These are phyloP conservation scores for Pogonophryne albipinna DNA, from an alignment of 2,797 vertebrate genomes.

Conservation along the genomic window DNA sequence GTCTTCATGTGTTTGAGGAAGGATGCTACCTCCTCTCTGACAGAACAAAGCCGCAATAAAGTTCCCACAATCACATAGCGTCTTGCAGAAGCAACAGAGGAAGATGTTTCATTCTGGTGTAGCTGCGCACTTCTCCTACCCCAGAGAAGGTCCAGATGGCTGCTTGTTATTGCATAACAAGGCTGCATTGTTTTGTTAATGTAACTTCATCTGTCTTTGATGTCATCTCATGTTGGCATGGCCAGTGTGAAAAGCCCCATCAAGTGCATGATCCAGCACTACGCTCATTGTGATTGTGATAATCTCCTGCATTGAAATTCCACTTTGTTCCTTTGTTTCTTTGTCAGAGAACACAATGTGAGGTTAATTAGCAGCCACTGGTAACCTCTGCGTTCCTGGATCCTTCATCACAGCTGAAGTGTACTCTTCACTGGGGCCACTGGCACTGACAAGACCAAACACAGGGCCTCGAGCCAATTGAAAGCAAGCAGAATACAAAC, in stretches of 20 bases:
- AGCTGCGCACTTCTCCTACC: constrained; percentile 44
- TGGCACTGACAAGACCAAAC: constrained; percentile 79
- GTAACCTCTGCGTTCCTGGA: constrained; percentile 84
- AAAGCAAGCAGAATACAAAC: constrained; percentile 79
- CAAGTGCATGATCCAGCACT: constrained; percentile 86
- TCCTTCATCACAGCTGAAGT: constrained; percentile 87
- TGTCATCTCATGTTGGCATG: constrained; percentile 87
- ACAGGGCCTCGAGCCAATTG: constrained; percentile 74
- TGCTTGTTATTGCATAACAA: constrained; percentile 85
- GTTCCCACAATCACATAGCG: constrained; percentile 63
- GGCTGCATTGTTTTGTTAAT: constrained; percentile 85
- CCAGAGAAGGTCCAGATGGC: constrained; percentile 79
- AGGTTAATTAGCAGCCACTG: constrained; percentile 90
- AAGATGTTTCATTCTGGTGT: constrained; percentile 15
- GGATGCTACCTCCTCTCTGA: constrained; percentile 72
- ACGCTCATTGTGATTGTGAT: constrained; percentile 87
- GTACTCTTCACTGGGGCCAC: constrained; percentile 79
- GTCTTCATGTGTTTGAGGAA: constrained; percentile 76
- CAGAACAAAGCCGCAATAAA: constrained; percentile 76
- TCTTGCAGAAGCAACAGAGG: constrained; percentile 52
- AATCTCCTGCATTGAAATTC: constrained; percentile 89
- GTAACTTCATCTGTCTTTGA: constrained; percentile 88
- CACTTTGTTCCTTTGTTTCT: constrained; percentile 90
- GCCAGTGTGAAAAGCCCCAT: constrained; percentile 87
- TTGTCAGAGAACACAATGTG: constrained; percentile 86